These are phyloP conservation scores for Lepidurus packardi DNA, from an alignment of 1,140 invertebrate species.

Conservation along the genomic window DNA sequence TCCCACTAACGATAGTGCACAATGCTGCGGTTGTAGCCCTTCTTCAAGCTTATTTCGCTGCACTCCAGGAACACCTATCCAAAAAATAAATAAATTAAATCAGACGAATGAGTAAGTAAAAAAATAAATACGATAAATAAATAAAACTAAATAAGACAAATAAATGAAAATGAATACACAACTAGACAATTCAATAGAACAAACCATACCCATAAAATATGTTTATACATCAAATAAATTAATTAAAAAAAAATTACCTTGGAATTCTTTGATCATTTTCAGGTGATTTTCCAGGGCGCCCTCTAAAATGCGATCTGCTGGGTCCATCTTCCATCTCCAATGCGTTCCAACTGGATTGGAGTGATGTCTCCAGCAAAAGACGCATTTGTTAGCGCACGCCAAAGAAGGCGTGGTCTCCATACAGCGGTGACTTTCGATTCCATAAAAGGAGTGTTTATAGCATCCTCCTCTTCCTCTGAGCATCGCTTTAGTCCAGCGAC, in stretches of 20 bases:
- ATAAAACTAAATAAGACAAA: constrained; percentile 1
- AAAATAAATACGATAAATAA: neutral
- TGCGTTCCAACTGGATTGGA: constrained; percentile 65
- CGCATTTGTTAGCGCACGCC: constrained; percentile 64
- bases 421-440: constrained; percentile 54
- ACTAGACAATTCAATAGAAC: neutral
- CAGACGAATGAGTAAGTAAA: neutral
- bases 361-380: constrained; percentile 63
- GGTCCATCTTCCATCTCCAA: constrained; percentile 61
- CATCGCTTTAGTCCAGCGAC: constrained; percentile 63
- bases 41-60: constrained; percentile 51
- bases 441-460: constrained; percentile 64
- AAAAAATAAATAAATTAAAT: too few species aligned
- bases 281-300: constrained; percentile 53
- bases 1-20: constrained; percentile 60
- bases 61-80: constrained; percentile 57
- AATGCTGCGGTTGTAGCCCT: constrained; percentile 51
- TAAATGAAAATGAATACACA: neutral
- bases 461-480: constrained; percentile 58
- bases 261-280: constrained; percentile 58
- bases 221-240: neutral
- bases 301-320: constrained; percentile 51
- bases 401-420: constrained; percentile 52
- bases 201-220: neutral
- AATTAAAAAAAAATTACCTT: constrained; percentile 44